Conservation (phyloP, 2,888 invertebrate genomes). For the Andrena haemorrhoa region DNA sequence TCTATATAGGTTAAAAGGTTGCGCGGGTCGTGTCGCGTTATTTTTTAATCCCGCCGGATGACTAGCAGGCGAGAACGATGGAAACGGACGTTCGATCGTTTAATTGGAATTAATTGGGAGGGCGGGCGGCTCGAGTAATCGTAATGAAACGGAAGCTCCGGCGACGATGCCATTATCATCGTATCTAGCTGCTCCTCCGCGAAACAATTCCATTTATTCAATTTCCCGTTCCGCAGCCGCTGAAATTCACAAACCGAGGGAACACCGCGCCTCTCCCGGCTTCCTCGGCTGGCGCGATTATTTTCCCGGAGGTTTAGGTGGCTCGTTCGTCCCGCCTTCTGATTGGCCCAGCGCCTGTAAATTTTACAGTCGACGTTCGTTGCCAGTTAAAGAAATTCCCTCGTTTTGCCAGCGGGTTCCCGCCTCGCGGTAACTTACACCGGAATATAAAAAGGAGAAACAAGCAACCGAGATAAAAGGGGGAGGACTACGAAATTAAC, state of each 20-base stretch:
- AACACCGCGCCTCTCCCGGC: conserved; percentile 1
- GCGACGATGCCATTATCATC: neutral
- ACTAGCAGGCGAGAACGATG: neutral
- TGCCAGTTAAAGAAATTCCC: conserved; percentile 44
- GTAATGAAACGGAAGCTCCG: neutral
- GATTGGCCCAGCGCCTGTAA: conserved; percentile 47
- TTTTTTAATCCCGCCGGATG: neutral
- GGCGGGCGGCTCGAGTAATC: neutral
- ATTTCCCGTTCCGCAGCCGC: conserved; percentile 12
- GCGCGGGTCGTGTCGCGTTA: neutral
- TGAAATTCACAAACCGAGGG: conserved; percentile 32
- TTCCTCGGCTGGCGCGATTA: conserved; percentile 32
- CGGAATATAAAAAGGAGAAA: conserved; percentile 3
- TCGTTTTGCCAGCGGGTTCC: conserved; percentile 3
- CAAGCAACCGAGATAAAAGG: conserved; percentile 11
- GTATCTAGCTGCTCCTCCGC: neutral
- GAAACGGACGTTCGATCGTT: neutral
- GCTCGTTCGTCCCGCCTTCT: conserved; percentile 31
- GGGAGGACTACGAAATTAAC: conserved; percentile 26
- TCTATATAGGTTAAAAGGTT: neutral
- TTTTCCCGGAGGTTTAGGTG: conserved; percentile 36
- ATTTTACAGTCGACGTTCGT: conserved; percentile 48
- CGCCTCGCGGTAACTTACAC: conserved; percentile 6
- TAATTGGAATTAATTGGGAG: neutral
- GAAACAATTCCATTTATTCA: conserved; percentile 50